Evolutionary conservation across 23 tunicate genomes (phyloP), one percentile per base, ranked within the genome.

Genomic region (Oikopleura vanhoeffeni): DNA sequence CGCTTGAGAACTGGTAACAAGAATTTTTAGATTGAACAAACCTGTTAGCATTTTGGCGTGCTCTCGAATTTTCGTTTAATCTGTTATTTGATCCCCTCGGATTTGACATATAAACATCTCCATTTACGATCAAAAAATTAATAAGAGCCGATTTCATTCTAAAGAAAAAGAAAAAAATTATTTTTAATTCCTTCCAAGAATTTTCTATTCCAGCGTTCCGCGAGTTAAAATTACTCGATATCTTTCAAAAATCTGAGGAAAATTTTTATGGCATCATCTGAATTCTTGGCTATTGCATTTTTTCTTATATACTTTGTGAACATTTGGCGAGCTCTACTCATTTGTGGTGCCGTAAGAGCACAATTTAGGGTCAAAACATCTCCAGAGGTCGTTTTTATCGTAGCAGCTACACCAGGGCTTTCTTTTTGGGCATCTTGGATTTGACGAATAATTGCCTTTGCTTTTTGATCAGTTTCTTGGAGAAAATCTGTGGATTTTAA

Each of bases 21-120:
- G n/a, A n/a, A n/a, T n/a, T n/a, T n/a, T n/a, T n/a, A n/a, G n/a
- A n/a, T n/a, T n/a, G n/a, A n/a, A n/a, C n/a, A n/a, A n/a, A n/a
- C 18, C 98, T 86, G 41, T 93, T 93, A 41, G 85, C 86, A 40
- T 90, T 90, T 0, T 75, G 58, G 39, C 98, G 64, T 0, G 91
- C 90, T 13, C 94, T 93, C 0, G 85, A 40, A 24, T 84, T 84
- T 88, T 88, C 98, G 41, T 93, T 88, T 38, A 85, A 67, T 57
- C 98, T 79, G 87, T 93, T 93, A 87, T 93, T 93, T 24, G 85
- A 67, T n/a, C 98, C 98, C 79, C 98, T 41, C 3, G 89, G 94
- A 39, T 40, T 82, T 60, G 88, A 89, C 76, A 93, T 35, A 64
- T 93, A 93, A 0, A 90, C 49, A 83, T 93, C 98, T 38, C 84